These are phyloP conservation scores for Pomatostomus ruficeps DNA, from an alignment of 2,113 vertebrate genomes.

Conservation along the genomic window DNA sequence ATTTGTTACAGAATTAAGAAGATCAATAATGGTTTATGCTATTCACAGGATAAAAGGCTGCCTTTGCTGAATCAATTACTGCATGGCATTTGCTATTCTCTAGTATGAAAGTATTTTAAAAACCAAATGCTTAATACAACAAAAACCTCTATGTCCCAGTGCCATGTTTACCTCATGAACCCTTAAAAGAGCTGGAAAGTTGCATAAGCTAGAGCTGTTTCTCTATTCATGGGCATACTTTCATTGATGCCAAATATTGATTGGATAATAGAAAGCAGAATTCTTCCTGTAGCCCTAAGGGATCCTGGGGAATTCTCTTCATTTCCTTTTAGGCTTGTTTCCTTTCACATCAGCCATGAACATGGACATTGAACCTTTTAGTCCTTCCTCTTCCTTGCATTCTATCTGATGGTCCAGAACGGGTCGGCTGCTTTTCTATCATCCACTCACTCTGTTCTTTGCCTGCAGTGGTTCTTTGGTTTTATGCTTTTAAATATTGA, in stretches of 20 bases:
- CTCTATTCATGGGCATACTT: neutral
- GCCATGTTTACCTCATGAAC: neutral
- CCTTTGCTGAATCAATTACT: neutral
- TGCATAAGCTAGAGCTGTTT: neutral
- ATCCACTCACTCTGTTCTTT: neutral
- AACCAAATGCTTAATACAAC: neutral
- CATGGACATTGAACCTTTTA: neutral
- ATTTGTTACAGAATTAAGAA: neutral
- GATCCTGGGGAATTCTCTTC: neutral
- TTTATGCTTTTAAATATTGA: neutral
- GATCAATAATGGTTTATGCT: neutral
- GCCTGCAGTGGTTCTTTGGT: neutral
- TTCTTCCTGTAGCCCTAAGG: neutral
- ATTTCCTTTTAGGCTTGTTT: neutral
- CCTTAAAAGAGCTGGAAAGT: neutral
- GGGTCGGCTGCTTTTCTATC: neutral
- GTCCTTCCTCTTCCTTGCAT: neutral
- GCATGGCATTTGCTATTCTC: neutral
- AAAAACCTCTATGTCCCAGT: neutral
- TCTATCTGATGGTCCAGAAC: neutral
- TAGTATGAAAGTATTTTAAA: neutral
- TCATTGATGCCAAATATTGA: neutral
- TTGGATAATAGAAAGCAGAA: neutral
- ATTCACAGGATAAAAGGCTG: neutral
- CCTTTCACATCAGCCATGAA: neutral